Conservation (phyloP, 1,140 invertebrate species). For the Myzus persicae region DNA sequence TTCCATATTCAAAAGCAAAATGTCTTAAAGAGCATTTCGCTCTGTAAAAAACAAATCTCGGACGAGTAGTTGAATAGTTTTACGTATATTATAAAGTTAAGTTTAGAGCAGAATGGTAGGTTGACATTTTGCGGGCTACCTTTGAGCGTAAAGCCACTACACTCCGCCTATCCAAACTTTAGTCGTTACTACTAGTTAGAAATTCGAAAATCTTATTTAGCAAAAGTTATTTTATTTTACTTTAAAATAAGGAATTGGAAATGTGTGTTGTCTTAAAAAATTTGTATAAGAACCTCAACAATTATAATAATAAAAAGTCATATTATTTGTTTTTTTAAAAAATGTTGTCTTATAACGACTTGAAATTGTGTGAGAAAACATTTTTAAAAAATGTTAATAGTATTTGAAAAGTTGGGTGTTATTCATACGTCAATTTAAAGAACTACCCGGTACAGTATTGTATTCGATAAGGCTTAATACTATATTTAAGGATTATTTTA, state of each 20-base stretch:
- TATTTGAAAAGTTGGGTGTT: not conserved
- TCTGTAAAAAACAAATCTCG: no score
- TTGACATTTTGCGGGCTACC: no score
- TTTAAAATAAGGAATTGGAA: not conserved
- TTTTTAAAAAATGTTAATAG: not conserved
- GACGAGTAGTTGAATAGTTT: no score
- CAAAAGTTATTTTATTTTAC: not conserved
- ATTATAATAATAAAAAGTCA: not conserved
- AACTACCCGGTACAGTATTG: not conserved
- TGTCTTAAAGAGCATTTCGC: no score
- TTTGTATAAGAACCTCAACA: no score
- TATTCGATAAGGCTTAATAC: no score
- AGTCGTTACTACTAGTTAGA: not conserved
- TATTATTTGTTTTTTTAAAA: not conserved
- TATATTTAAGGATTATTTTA: no score
- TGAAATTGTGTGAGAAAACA: not conserved
- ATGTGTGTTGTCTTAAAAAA: not conserved
- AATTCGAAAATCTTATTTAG: not conserved
- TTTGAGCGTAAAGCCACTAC: no score
- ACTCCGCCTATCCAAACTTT: not conserved
- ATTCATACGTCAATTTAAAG: no score
- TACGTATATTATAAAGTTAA: no score
- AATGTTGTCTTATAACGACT: no score
- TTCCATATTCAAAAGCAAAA: not conserved
- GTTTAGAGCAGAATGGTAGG: no score